Evolutionary conservation across 2,113 vertebrate species (phyloP).

Genomic region (Colistium nudipinnis): DNA sequence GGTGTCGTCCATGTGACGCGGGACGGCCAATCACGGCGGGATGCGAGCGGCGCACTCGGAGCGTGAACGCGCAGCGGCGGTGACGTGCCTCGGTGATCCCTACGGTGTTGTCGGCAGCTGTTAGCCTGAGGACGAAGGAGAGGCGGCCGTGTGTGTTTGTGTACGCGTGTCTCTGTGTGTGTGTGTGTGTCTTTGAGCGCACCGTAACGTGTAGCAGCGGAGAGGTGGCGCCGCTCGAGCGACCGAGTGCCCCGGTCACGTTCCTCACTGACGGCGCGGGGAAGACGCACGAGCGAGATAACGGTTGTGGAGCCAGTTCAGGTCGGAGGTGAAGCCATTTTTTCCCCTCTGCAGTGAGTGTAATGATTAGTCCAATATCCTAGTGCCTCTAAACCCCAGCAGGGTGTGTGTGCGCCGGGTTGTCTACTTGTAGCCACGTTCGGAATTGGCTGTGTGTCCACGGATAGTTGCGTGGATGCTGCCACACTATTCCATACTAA

Average conservation of each 20-base stretch:
- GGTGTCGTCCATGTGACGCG: constrained; percentile 33
- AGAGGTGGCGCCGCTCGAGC: constrained; percentile 4
- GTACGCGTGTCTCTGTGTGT: neutral
- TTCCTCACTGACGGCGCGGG: constrained; percentile 31
- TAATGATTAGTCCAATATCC: neutral
- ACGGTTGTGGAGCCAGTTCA: constrained; percentile 42
- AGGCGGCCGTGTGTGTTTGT: neutral
- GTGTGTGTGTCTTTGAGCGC: neutral
- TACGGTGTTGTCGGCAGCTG: constrained; percentile 77
- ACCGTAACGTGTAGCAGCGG: neutral
- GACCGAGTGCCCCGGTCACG: constrained; percentile 15
- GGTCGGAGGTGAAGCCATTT: constrained; percentile 68
- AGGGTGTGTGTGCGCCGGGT: too few relatives aligned
- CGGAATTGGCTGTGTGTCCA: neutral
- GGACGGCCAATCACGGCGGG: constrained; percentile 48
- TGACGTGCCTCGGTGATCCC: constrained; percentile 67
- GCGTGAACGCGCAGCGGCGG: constrained; percentile 28
- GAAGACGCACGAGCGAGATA: constrained; percentile 45
- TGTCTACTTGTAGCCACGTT: constrained; percentile 13
- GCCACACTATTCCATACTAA: too few relatives aligned
- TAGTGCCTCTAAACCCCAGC: neutral
- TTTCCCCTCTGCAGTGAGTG: constrained; percentile 61
- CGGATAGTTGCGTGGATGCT: too few relatives aligned
- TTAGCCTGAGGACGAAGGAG: constrained; percentile 46
- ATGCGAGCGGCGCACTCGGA: constrained; percentile 12